Base-by-base conservation (phyloP, 1,140 invertebrate species). In the Hyphantria cunea region DNA sequence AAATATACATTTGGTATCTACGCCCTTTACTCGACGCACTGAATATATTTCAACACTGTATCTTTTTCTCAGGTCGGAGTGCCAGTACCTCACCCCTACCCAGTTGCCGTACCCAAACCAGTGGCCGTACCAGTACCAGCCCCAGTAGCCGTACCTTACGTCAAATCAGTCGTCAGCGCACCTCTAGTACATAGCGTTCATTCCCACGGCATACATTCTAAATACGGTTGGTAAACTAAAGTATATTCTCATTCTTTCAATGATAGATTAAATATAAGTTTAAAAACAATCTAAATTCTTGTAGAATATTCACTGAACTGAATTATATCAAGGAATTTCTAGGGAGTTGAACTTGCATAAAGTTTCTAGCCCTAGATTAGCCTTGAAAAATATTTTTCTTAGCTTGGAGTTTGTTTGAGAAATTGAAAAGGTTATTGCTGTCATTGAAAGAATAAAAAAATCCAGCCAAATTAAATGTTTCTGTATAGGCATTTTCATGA, bases 51-150 rank as follows among this genome's bases (percentile, higher is more conserved):
- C 5, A 25, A 25, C 17, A 25, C 1, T 25, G 17, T 1, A 1
- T 25, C 1, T 25, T 25, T 5, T 25, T 25, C 17, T 25, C 66
- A 90, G 90, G 86, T 91, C 14, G 90, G 89, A 48, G 77, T 91
- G 0, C 90, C 90, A 15, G 79, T 91, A 4, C 90, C 90, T 0
- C 78, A 82, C 25, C 90, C 90, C 7, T 89, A 89, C 72, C 86
- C 90, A 33, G 88, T 91, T 0, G 79, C 87, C 12, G 83, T 91
- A 4, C 59, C 81, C 10, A 88, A 77, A 34, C 89, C 89, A 13
- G 82, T 88, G n/a, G 87, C 86, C 0, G 81, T 91, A 0, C 82
- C 87, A 41, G 80, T 91, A 0, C 66, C 88, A 0, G 77, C 82
- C 14, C 90, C 86, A n/a, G 73, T 86, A 4, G 72, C 76, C 9